phyloP scores from a whole-genome alignment of 1,140 invertebrate species.

The Xylocopa sonorina region DNA sequence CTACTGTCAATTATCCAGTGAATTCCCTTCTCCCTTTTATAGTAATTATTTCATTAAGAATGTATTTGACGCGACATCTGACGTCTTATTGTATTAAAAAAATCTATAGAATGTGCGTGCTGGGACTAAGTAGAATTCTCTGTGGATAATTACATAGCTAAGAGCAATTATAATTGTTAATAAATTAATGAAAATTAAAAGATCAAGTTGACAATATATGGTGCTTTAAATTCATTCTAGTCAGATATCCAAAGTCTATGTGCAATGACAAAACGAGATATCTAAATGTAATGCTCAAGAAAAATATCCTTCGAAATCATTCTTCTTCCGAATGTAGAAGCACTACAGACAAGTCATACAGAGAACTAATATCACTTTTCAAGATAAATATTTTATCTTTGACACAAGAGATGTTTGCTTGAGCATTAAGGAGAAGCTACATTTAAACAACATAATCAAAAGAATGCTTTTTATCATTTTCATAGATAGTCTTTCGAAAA shows the following conservation, averaged over 20 bases:
- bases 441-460: not conserved
- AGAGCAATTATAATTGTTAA: not conserved
- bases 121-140: conserved; percentile 21
- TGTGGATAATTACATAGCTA: not conserved
- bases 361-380: too few relatives aligned
- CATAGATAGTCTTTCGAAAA: not conserved
- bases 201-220: not conserved
- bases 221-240: not conserved
- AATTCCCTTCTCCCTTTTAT: not conserved
- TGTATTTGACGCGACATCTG: conserved; percentile 12
- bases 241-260: not conserved
- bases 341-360: not conserved
- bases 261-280: too few relatives aligned
- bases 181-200: not conserved
- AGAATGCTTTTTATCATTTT: not conserved
- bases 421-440: too few relatives aligned
- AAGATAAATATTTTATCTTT: too few relatives aligned
- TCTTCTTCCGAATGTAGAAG: not conserved
- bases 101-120: not conserved
- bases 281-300: not conserved
- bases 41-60: not conserved
- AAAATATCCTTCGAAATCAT: not conserved
- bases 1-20: not conserved
- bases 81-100: not conserved
- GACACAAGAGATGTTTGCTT: too few relatives aligned